These are phyloP conservation scores for Quadriops clusia DNA, from an alignment of 2,888 invertebrate species.

Conservation along the genomic window DNA sequence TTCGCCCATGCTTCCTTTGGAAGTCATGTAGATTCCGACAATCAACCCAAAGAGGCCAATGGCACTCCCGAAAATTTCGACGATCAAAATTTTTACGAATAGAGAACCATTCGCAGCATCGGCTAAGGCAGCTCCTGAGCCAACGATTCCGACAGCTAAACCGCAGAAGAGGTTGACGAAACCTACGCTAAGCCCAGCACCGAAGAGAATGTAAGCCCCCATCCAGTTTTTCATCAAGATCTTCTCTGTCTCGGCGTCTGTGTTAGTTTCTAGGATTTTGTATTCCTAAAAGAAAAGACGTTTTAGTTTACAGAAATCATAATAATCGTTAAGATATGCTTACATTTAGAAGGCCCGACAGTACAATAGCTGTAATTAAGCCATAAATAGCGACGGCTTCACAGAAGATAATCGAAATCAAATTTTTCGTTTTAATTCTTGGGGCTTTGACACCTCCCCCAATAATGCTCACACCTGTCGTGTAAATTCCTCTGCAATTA, in stretches of 20 bases:
- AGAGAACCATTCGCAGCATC: slow-evolving; percentile 95
- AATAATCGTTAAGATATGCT: too few species aligned
- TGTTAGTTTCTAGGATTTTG: too few species aligned
- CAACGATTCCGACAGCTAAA: slow-evolving; percentile 94
- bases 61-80: slow-evolving; percentile 98
- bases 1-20: too few species aligned
- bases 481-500: slow-evolving; percentile 83
- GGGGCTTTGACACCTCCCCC: slow-evolving; percentile 98
- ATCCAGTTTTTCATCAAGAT: slow-evolving; percentile 73
- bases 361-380: slow-evolving; percentile 93
- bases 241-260: too few species aligned
- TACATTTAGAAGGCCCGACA: slow-evolving; percentile 72
- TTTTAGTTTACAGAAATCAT: too few species aligned
- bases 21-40: slow-evolving; percentile 94
- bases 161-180: slow-evolving; percentile 94
- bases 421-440: slow-evolving; percentile 96
- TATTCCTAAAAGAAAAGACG: too few species aligned
- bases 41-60: slow-evolving; percentile 98
- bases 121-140: slow-evolving; percentile 93
- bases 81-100: slow-evolving; percentile 96
- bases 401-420: slow-evolving; percentile 99
- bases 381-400: slow-evolving; percentile 99
- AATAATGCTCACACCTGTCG: slow-evolving; percentile 90
- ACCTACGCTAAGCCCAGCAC: slow-evolving; percentile 90
- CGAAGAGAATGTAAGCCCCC: slow-evolving; percentile 91